These are phyloP conservation scores for Hydropotes inermis DNA, from an alignment of 2,113 vertebrate species.

Conservation along the genomic window DNA sequence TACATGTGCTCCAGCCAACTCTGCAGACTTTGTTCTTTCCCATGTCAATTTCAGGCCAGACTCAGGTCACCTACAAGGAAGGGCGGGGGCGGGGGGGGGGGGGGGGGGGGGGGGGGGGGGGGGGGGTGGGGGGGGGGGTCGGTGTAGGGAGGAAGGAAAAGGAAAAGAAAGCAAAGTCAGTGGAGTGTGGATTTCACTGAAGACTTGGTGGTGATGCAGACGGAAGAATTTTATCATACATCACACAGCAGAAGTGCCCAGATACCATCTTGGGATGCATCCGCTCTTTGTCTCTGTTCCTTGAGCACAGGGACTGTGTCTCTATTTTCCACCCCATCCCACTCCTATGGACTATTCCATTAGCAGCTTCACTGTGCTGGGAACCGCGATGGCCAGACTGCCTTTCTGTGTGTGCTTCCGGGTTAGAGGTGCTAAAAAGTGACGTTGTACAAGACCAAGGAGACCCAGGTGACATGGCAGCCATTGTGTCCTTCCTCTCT, in stretches of 20 bases:
- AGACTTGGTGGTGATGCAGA: background rate
- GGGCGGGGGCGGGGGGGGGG: accelerated
- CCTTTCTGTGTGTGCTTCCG: background rate
- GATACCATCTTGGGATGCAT: background rate
- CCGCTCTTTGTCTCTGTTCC: background rate
- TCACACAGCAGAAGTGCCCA: background rate
- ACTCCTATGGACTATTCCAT: background rate
- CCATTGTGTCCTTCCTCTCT: accelerated
- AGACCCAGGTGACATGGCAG: background rate
- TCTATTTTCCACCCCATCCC: background rate
- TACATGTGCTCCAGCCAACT: background rate
- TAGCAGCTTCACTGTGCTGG: background rate
- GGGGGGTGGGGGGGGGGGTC: accelerated
- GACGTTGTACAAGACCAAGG: background rate
- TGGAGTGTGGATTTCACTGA: background rate
- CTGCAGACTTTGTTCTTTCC: background rate
- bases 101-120: accelerated
- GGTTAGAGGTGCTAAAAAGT: background rate
- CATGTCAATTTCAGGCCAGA: background rate
- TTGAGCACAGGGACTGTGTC: too few species aligned
- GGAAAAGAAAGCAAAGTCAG: background rate
- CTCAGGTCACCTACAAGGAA: background rate
- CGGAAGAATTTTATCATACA: background rate
- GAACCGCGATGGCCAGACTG: background rate
- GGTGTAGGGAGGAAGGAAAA: background rate